A percentile compares a stretch with the other conserved stretches of the same genome.
Evolutionary conservation across 2,888 invertebrate species (phyloP).

Genomic region (Entomobrya proxima): DNA sequence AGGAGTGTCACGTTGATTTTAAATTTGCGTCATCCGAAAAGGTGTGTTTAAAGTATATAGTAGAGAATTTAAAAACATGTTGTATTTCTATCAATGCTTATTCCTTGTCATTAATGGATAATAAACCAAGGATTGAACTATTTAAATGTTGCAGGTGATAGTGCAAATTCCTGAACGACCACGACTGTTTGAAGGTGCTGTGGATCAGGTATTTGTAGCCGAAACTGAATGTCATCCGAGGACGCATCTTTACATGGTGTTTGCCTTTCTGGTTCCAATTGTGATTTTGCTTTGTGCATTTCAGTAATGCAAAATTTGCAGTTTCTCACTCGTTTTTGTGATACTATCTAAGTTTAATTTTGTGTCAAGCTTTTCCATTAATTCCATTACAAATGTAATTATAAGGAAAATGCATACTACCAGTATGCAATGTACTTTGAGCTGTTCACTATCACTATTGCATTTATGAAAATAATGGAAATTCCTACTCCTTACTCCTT

Average conservation of each 20-base stretch:
- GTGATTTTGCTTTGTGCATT: conserved; percentile 85
- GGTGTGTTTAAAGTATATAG: conserved; percentile 42
- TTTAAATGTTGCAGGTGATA: conserved; percentile 63
- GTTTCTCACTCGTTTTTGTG: not conserved
- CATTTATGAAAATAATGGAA: too few species aligned
- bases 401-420: too few species aligned
- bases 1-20: conserved; percentile 69
- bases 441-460: too few species aligned
- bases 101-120: too few species aligned
- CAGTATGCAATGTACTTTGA: too few species aligned
- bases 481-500: too few species aligned
- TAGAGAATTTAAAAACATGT: too few species aligned
- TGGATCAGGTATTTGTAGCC: conserved; percentile 85
- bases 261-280: conserved; percentile 85
- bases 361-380: not conserved
- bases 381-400: too few species aligned
- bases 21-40: conserved; percentile 73
- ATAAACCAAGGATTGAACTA: not conserved
- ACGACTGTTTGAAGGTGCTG: conserved; percentile 78
- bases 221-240: conserved; percentile 86
- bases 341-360: too few species aligned
- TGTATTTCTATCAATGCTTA: too few species aligned
- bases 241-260: conserved; percentile 83
- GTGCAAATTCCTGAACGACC: conserved; percentile 71
- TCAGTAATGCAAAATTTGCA: conserved; percentile 63